Evolutionary conservation across 2,113 vertebrate genomes (phyloP).

Genomic region (Penelope pileata): DNA sequence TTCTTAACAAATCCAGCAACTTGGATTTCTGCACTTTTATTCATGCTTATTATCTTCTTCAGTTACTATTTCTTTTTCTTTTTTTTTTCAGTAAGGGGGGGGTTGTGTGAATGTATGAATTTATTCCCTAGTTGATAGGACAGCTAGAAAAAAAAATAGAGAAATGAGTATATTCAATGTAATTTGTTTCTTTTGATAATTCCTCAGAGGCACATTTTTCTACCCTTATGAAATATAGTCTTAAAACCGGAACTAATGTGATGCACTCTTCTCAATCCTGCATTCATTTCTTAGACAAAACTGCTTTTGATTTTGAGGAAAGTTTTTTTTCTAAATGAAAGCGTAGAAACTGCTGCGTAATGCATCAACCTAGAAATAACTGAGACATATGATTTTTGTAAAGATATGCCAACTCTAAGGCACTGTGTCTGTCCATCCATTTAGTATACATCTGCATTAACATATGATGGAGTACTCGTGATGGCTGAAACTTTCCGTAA

Average conservation of each 20-base stretch:
- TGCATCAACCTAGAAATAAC: background rate
- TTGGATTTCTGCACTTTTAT: background rate
- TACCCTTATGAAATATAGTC: background rate
- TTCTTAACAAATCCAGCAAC: background rate
- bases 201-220: background rate
- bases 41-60: background rate
- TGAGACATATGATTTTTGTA: background rate
- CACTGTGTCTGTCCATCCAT: background rate
- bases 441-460: conserved; percentile 96
- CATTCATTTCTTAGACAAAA: background rate
- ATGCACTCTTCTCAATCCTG: background rate
- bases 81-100: background rate
- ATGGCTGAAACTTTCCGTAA: conserved; percentile 98
- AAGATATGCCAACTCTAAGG: background rate
- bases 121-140: background rate
- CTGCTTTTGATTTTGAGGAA: background rate
- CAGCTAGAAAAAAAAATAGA: background rate
- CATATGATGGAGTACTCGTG: conserved; percentile 96
- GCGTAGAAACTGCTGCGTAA: background rate
- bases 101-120: background rate
- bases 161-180: background rate
- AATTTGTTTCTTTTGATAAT: background rate
- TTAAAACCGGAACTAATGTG: background rate
- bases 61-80: background rate
- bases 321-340: background rate